Conservation (phyloP, 1,140 invertebrate species). For the Bombus waltoni region DNA sequence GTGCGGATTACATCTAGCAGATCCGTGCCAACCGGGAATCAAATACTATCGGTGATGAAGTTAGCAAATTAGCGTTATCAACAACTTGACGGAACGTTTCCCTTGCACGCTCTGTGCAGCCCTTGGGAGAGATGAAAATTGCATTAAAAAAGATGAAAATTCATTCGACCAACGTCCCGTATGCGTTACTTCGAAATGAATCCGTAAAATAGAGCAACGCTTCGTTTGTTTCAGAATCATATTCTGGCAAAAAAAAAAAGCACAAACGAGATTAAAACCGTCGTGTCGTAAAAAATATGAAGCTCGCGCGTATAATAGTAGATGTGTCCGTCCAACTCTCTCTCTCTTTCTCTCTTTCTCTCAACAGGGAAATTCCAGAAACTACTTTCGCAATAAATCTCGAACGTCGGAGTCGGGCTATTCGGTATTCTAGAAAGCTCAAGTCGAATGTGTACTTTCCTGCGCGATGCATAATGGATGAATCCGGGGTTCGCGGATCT, state of each 20-base stretch:
- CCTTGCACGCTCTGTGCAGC: not conserved
- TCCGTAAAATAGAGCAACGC: not conserved
- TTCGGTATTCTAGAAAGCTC: conserved; percentile 37
- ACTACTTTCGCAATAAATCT: conserved; percentile 55
- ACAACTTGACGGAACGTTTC: not conserved
- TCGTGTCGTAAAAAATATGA: not conserved
- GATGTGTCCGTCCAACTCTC: not conserved
- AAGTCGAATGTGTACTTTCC: conserved; percentile 48
- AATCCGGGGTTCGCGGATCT: not conserved
- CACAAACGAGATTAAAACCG: not conserved
- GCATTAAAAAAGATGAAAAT: not conserved
- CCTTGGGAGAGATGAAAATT: not conserved
- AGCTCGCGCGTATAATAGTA: not conserved
- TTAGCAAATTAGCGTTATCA: conserved; percentile 9
- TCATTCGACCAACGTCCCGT: not conserved
- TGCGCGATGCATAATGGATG: conserved; percentile 55
- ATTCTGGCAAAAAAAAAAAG: not conserved
- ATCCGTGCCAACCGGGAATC: not conserved
- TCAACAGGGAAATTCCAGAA: conserved; percentile 22
- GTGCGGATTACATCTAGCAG: conserved; percentile 35
- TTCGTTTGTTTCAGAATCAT: not conserved
- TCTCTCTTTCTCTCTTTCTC: too few relatives aligned
- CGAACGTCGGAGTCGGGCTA: conserved; percentile 16
- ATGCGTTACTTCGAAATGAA: not conserved
- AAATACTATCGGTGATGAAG: not conserved